phyloP scores from a whole-genome alignment of 2,113 vertebrate species.

The Ranitomeya variabilis region DNA sequence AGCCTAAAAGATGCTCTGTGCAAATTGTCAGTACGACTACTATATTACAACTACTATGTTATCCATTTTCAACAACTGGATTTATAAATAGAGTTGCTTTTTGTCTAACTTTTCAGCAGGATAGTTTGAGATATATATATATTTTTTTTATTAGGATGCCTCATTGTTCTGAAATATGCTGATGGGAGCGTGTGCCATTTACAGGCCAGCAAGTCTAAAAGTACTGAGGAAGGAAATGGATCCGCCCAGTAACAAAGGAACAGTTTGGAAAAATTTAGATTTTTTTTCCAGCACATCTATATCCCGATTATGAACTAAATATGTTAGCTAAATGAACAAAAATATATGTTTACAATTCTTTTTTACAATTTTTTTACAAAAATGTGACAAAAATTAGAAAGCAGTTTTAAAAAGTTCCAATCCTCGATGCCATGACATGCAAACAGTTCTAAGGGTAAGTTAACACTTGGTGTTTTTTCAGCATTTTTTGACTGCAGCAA shows the following conservation, averaged over 20 bases:
- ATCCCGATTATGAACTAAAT: neutral
- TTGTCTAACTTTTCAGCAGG: neutral
- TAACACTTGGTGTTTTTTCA: no score
- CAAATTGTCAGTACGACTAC: neutral
- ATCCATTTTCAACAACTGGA: neutral
- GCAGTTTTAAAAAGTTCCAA: neutral
- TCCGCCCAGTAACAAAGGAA: conserved; percentile 36
- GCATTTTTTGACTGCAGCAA: no score
- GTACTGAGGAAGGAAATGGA: conserved; percentile 52
- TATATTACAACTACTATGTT: neutral
- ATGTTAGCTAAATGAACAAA: neutral
- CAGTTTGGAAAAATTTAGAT: conserved; percentile 19
- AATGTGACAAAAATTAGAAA: neutral
- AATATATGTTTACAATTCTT: neutral
- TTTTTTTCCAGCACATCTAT: conserved; percentile 32
- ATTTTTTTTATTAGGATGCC: conserved; percentile 18
- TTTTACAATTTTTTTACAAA: neutral
- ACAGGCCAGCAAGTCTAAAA: conserved; percentile 25
- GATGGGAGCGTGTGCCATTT: conserved; percentile 33
- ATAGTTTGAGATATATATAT: neutral
- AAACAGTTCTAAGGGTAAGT: neutral
- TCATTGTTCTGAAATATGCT: conserved; percentile 52
- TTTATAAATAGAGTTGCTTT: conserved; percentile 25
- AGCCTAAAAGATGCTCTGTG: neutral
- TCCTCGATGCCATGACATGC: neutral